These are phyloP conservation scores for Urocitellus parryii DNA, from an alignment of 2,113 vertebrate species.

Conservation along the genomic window DNA sequence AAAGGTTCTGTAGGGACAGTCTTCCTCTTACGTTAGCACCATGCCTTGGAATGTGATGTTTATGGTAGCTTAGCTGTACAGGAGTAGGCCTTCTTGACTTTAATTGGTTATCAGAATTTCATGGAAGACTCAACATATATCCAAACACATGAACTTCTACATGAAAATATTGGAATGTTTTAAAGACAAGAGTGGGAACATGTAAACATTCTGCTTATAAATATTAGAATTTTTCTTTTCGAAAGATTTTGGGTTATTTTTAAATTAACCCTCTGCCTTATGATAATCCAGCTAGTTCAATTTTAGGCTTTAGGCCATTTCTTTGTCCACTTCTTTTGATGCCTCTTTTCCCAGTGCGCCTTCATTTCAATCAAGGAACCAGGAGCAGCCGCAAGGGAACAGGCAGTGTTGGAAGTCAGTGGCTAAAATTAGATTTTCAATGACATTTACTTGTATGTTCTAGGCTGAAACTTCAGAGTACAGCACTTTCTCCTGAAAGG, in stretches of 20 bases:
- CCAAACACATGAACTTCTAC: neutral
- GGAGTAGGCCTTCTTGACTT: neutral
- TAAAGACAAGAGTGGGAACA: neutral
- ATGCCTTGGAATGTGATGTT: neutral
- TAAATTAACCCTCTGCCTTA: neutral
- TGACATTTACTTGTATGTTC: conserved; percentile 32
- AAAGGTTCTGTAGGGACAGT: neutral
- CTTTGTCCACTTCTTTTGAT: neutral
- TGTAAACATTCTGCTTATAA: neutral
- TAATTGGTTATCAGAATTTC: conserved; percentile 5
- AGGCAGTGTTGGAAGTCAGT: neutral
- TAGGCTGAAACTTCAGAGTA: conserved; percentile 44
- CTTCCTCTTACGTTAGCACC: conserved; percentile 14
- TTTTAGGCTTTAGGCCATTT: neutral
- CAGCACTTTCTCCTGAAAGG: conserved; percentile 30
- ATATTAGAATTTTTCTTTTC: conserved; percentile 1
- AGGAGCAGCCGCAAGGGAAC: neutral
- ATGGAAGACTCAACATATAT: neutral
- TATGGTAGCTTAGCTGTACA: neutral
- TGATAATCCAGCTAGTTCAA: neutral
- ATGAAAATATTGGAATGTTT: neutral
- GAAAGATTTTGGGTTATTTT: conserved; percentile 38
- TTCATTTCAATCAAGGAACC: neutral
- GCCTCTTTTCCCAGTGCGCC: neutral
- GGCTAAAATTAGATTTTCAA: conserved; percentile 62